Percentiles rank a stretch among this genome's conserved stretches.
Evolutionary conservation across 1,140 invertebrate genomes (phyloP).

Genomic region (Drosophila grimshawi): DNA sequence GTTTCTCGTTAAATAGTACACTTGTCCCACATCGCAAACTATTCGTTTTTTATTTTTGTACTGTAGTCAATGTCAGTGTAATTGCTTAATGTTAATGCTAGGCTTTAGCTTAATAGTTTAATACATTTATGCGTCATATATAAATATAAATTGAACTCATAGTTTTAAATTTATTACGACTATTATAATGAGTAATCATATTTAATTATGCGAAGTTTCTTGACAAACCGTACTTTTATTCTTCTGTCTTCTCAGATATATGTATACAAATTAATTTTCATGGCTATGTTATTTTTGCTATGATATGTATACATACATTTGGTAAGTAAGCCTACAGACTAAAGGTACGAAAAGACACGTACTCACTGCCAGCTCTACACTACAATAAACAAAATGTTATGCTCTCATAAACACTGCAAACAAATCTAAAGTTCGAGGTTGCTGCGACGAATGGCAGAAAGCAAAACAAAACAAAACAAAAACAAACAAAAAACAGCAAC

Average conservation of each 20-base stretch:
- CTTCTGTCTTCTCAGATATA: background rate
- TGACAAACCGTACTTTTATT: background rate
- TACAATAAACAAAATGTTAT: constrained; percentile 68
- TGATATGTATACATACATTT: constrained; percentile 11
- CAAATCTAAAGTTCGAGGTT: constrained; percentile 83
- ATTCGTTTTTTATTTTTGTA: no score
- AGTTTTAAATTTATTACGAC: no score
- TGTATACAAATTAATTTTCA: background rate
- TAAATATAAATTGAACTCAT: no score
- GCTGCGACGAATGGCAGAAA: constrained; percentile 62
- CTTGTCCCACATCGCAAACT: no score
- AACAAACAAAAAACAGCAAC: constrained; percentile 50
- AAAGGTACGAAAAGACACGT: constrained; percentile 53
- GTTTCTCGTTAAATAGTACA: no score
- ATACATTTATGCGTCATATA: no score
- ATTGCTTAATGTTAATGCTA: no score
- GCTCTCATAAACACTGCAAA: constrained; percentile 81
- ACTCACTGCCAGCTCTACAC: constrained; percentile 24
- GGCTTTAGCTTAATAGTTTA: no score
- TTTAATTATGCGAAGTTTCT: background rate
- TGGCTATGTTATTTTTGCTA: background rate
- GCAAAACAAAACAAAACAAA: constrained; percentile 36
- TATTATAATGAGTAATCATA: no score
- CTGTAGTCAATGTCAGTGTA: no score
- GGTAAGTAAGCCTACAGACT: constrained; percentile 6